These are phyloP conservation scores for Salticus scenicus DNA, from an alignment of 2,888 invertebrate genomes.

Conservation along the genomic window DNA sequence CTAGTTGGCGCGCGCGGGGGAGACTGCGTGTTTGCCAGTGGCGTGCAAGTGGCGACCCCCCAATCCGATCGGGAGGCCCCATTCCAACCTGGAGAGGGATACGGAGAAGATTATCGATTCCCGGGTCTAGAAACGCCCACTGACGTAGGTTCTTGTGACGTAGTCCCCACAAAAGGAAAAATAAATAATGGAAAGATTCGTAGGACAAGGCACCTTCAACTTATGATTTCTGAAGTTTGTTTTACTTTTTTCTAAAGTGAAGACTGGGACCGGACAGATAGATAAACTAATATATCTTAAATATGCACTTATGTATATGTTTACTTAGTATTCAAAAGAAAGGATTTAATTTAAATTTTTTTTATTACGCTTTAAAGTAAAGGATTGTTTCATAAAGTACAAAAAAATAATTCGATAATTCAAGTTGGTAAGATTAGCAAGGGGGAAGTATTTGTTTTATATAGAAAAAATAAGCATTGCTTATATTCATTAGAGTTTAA, in stretches of 20 bases:
- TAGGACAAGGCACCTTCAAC: not conserved
- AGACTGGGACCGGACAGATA: too few relatives aligned
- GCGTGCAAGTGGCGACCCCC: conserved; percentile 55
- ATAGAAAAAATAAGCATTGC: too few relatives aligned
- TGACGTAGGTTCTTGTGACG: conserved; percentile 42
- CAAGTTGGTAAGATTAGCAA: too few relatives aligned
- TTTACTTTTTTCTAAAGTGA: not conserved
- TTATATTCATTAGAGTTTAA: too few relatives aligned
- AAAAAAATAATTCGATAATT: too few relatives aligned
- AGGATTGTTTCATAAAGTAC: too few relatives aligned
- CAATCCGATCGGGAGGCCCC: conserved; percentile 51
- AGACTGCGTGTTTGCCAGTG: not conserved
- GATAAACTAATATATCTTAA: too few relatives aligned
- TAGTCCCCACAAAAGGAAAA: conserved; percentile 1
- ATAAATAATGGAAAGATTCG: not conserved
- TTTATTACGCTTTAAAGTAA: too few relatives aligned
- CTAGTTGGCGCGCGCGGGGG: conserved; percentile 13
- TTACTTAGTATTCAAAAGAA: too few relatives aligned
- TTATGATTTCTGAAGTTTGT: not conserved
- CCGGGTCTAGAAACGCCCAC: conserved; percentile 38
- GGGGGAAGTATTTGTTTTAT: too few relatives aligned
- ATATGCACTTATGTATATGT: too few relatives aligned
- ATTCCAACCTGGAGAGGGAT: conserved; percentile 27
- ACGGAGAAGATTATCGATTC: conserved; percentile 43
- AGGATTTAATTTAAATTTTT: too few relatives aligned